A percentile compares a stretch with the other conserved stretches of the same genome.
Conservation (phyloP, 2,888 invertebrate genomes). For the Eilema griseolum region DNA sequence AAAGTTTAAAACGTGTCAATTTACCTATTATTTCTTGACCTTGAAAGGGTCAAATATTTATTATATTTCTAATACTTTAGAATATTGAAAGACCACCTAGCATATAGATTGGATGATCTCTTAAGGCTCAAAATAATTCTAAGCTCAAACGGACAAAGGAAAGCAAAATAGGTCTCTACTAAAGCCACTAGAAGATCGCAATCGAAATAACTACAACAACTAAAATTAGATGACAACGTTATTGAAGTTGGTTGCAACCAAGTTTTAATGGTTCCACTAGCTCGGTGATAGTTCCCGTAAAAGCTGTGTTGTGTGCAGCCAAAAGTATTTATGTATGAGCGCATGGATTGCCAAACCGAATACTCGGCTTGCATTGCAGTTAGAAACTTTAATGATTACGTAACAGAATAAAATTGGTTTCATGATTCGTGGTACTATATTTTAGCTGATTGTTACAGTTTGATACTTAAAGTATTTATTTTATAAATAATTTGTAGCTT, state of each 20-base stretch:
- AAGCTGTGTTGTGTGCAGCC: slow-evolving; percentile 51
- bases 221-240: slow-evolving; percentile 48
- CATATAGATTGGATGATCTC: too few relatives aligned
- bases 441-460: not conserved
- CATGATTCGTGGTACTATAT: slow-evolving; percentile 17
- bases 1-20: too few relatives aligned
- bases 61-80: too few relatives aligned
- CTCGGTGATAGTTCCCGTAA: slow-evolving; percentile 55
- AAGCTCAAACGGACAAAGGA: too few relatives aligned
- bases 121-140: too few relatives aligned
- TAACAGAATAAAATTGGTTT: slow-evolving; percentile 41
- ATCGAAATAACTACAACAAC: slow-evolving; percentile 29
- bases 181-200: too few relatives aligned
- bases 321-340: slow-evolving; percentile 46
- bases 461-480: not conserved
- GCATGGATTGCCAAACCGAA: slow-evolving; percentile 44
- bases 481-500: not conserved
- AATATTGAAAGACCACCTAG: too few relatives aligned
- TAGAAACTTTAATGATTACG: slow-evolving; percentile 50
- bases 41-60: too few relatives aligned
- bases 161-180: too few relatives aligned
- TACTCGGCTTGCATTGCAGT: slow-evolving; percentile 35
- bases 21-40: too few relatives aligned
- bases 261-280: slow-evolving; percentile 63
- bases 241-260: slow-evolving; percentile 54